A percentile compares a stretch with the other conserved stretches of the same genome.
Evolutionary conservation across 2,113 vertebrate genomes (phyloP).

Genomic region (Cheirogaleus medius): DNA sequence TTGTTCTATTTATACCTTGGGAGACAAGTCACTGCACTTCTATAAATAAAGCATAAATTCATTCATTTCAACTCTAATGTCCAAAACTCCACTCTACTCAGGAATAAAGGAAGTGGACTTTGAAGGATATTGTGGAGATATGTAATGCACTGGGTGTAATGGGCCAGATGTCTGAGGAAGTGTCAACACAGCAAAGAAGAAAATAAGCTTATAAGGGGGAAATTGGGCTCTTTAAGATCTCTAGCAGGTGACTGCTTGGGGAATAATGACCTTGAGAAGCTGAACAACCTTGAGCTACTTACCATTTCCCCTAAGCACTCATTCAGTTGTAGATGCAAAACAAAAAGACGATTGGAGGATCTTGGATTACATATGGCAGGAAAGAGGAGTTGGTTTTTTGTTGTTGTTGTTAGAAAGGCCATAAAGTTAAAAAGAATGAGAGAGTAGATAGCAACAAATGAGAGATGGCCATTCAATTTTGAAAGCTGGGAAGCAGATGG

Average conservation of each 20-base stretch:
- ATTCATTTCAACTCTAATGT: conserved; percentile 53
- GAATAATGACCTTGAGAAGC: neutral
- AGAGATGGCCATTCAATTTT: neutral
- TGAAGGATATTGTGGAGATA: neutral
- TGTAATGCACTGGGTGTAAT: neutral
- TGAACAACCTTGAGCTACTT: conserved; percentile 24
- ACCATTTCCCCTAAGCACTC: neutral
- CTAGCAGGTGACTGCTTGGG: neutral
- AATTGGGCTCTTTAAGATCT: neutral
- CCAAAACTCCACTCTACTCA: conserved; percentile 31
- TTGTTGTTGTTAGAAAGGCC: neutral
- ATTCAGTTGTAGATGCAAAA: conserved; percentile 53
- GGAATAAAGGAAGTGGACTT: conserved; percentile 40
- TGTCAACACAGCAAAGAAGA: conserved; percentile 21
- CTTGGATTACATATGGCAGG: neutral
- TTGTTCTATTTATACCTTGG: conserved; percentile 66
- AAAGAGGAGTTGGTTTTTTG: neutral
- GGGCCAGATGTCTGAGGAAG: conserved; percentile 4
- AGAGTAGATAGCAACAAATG: neutral
- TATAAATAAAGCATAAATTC: conserved; percentile 66
- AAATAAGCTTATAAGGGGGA: neutral
- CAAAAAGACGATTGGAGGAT: neutral
- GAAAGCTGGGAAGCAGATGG: neutral
- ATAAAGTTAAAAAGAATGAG: conserved; percentile 17
- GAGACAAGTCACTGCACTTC: conserved; percentile 45